phyloP scores from a whole-genome alignment of 2,113 vertebrate genomes.

The Cyphomyrus plagiostoma region DNA sequence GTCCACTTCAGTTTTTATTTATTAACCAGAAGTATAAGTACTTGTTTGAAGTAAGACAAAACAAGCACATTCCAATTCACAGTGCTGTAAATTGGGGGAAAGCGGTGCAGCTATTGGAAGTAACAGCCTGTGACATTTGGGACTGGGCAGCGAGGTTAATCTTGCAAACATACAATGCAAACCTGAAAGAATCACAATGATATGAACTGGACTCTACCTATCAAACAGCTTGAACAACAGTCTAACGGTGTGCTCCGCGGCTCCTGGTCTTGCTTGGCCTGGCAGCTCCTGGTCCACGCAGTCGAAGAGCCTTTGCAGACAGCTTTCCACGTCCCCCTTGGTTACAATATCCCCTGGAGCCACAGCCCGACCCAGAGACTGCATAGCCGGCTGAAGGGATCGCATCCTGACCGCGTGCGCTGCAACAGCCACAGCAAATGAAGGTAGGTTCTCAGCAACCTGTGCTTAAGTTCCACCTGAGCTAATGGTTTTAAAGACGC shows the following conservation, averaged over 20 bases:
- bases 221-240: slow-evolving; percentile 65
- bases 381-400: slow-evolving; percentile 49
- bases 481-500: background rate
- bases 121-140: background rate
- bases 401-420: slow-evolving; percentile 60
- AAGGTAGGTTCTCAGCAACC: background rate
- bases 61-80: background rate
- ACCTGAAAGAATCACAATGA: background rate
- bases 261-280: slow-evolving; percentile 44
- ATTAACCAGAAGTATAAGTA: background rate
- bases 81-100: background rate
- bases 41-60: background rate
- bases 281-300: slow-evolving; percentile 43
- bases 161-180: background rate
- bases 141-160: background rate
- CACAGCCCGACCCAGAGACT: slow-evolving; percentile 19
- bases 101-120: background rate
- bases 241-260: slow-evolving; percentile 45
- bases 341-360: slow-evolving; percentile 33
- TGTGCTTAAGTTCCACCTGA: background rate
- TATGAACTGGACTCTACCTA: slow-evolving; percentile 45
- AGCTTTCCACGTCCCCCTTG: slow-evolving; percentile 44
- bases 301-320: slow-evolving; percentile 62
- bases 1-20: background rate
- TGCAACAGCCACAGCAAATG: slow-evolving; percentile 29